These are phyloP conservation scores for Pelvicachromis taeniatus DNA, from an alignment of 2,113 vertebrate genomes.

Conservation along the genomic window DNA sequence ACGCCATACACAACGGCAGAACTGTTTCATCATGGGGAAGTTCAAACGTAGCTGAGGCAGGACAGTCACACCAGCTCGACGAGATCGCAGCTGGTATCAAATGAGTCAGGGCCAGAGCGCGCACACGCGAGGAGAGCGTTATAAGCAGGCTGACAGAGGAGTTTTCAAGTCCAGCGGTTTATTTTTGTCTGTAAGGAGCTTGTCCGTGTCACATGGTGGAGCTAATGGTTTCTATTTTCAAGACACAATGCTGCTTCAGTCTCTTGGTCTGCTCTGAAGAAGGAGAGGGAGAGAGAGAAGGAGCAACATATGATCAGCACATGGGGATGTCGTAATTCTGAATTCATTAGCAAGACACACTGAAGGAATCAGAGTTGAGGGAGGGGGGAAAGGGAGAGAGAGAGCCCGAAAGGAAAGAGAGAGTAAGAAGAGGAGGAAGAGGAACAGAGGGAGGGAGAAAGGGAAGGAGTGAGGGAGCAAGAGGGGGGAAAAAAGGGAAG, in stretches of 20 bases:
- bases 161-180: conserved; percentile 52
- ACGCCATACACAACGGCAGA: background rate
- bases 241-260: conserved; percentile 87
- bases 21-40: background rate
- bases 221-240: conserved; percentile 70
- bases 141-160: conserved; percentile 10
- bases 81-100: background rate
- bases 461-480: conserved; percentile 32
- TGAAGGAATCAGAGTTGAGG: conserved; percentile 84
- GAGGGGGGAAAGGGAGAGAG: conserved; percentile 13
- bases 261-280: conserved; percentile 35
- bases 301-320: conserved; percentile 87
- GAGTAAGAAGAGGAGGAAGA: conserved; percentile 40
- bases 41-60: background rate
- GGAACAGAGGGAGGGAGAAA: conserved; percentile 36
- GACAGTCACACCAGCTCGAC: background rate
- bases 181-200: conserved; percentile 64
- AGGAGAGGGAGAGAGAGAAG: background rate
- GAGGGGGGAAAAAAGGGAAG: conserved; percentile 26
- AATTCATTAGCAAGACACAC: conserved; percentile 86
- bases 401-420: conserved; percentile 27
- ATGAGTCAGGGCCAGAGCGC: background rate
- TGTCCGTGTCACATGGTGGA: conserved; percentile 61
- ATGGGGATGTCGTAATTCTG: conserved; percentile 92
- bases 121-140: background rate